Conservation (phyloP, 1,140 invertebrate species). For the Whitmania pigra region DNA sequence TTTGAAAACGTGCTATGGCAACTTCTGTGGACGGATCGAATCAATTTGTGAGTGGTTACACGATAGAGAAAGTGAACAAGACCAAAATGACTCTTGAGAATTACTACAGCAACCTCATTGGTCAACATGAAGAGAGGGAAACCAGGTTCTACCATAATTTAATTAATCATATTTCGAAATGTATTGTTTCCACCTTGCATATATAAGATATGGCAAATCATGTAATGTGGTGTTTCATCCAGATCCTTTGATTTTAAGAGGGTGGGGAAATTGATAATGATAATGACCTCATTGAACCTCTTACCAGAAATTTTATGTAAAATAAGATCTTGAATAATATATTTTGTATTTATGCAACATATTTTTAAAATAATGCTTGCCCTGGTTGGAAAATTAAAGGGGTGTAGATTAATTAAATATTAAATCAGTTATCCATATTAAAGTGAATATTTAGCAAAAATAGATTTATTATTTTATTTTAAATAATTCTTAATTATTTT, state of each 20-base stretch:
- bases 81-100: conserved; percentile 97
- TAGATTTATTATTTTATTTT: no score
- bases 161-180: conserved; percentile 1
- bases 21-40: no score
- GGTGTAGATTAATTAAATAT: no score
- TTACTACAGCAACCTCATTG: conserved; percentile 94
- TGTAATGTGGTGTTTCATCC: neutral
- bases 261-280: neutral
- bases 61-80: conserved; percentile 90
- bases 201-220: neutral
- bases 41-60: no score
- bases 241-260: neutral
- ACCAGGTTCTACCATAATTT: conserved; percentile 54
- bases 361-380: no score
- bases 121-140: conserved; percentile 90
- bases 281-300: neutral
- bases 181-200: neutral
- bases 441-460: no score
- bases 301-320: neutral
- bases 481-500: no score
- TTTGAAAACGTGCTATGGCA: no score
- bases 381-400: no score
- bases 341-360: no score
- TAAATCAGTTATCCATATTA: no score
- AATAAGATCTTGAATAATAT: neutral